Evolutionary conservation across 2,797 vertebrate genomes (phyloP).

Genomic region (Mus caroli): DNA sequence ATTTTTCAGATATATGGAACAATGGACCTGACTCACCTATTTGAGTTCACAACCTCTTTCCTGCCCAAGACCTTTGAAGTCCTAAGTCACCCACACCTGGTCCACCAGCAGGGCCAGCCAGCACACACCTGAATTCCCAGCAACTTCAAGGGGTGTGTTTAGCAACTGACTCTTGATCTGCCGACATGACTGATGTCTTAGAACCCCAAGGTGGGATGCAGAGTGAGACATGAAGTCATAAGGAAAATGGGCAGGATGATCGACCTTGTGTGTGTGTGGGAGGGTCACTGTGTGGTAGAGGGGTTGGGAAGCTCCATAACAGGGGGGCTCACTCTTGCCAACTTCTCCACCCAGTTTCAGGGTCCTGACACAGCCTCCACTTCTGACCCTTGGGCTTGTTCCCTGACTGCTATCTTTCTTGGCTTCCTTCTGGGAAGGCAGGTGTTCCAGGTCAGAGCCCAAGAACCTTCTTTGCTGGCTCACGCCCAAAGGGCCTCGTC

Average conservation of each 20-base stretch:
- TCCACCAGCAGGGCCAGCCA: neutral
- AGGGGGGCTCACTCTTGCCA: neutral
- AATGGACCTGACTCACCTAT: constrained; percentile 53
- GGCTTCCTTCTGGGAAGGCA: neutral
- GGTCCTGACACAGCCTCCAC: neutral
- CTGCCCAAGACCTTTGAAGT: constrained; percentile 66
- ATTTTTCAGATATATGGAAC: constrained; percentile 39
- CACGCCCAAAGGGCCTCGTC: neutral
- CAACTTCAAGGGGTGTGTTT: neutral
- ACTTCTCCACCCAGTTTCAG: neutral
- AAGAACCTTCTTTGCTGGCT: neutral
- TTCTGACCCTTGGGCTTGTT: constrained; percentile 2
- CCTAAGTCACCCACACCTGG: neutral
- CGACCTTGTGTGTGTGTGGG: too few relatives aligned
- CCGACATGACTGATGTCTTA: neutral
- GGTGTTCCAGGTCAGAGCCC: neutral
- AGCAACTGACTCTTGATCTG: neutral
- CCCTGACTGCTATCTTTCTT: neutral
- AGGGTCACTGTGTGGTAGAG: neutral
- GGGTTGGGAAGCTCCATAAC: neutral
- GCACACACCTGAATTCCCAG: neutral
- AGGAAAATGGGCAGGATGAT: neutral
- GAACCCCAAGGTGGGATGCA: neutral
- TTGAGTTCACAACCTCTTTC: constrained; percentile 50
- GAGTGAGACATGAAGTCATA: neutral